phyloP scores from a whole-genome alignment of 2,113 vertebrate genomes.

The Aegithalos caudatus region DNA sequence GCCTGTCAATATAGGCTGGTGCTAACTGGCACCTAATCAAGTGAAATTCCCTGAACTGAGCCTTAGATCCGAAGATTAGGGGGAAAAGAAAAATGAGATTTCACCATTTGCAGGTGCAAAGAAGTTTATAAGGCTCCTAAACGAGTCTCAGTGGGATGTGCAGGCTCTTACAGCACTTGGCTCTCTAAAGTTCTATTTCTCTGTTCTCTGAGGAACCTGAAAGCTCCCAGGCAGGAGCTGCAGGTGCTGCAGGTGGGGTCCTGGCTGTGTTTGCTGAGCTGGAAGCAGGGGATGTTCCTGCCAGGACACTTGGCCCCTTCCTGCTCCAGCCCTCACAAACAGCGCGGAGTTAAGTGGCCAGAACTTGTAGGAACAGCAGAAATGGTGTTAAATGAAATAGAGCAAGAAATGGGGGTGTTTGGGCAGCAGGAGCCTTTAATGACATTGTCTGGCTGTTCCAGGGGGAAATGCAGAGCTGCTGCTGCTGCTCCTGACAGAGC shows the following conservation, averaged over 20 bases:
- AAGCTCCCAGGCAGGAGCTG: background rate
- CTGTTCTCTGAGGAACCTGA: background rate
- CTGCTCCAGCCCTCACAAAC: background rate
- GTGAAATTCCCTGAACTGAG: background rate
- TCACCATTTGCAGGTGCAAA: background rate
- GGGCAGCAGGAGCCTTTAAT: background rate
- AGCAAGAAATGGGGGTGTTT: background rate
- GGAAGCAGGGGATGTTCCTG: background rate
- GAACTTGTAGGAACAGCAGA: background rate
- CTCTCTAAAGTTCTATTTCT: background rate
- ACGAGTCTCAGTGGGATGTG: background rate
- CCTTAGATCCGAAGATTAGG: background rate
- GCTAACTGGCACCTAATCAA: background rate
- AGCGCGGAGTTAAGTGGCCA: background rate
- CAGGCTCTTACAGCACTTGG: background rate
- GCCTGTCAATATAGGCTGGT: background rate
- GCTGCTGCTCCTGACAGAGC: background rate
- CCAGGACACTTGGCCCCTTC: accelerated
- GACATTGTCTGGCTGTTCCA: background rate
- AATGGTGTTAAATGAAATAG: background rate
- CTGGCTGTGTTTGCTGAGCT: background rate
- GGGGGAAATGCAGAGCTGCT: background rate
- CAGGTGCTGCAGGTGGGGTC: background rate
- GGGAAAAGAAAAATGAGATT: accelerated
- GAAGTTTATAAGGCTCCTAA: background rate